A percentile compares a stretch with the other conserved stretches of the same genome.
phyloP scores from a whole-genome alignment of 1,140 invertebrate genomes.

The Brachionus rubens region DNA sequence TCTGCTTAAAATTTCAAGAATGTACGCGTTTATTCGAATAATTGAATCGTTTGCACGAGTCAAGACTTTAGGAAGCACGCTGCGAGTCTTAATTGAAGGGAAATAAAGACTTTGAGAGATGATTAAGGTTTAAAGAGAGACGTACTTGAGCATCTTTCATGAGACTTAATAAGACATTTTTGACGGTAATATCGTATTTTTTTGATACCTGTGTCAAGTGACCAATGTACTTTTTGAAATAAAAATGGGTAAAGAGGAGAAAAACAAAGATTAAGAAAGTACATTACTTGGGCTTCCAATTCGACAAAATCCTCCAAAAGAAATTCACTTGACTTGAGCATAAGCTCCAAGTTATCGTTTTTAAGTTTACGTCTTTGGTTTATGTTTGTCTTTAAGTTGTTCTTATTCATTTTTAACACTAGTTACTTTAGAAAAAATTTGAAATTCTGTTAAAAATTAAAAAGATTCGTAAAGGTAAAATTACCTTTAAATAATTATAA shows the following conservation, averaged over 20 bases:
- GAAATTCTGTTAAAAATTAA: too few species aligned
- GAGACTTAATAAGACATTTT: conserved; percentile 2
- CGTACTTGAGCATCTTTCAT: conserved; percentile 32
- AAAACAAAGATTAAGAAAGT: not conserved
- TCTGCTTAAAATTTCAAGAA: conserved; percentile 5
- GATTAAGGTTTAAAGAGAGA: too few species aligned
- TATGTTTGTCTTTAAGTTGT: not conserved
- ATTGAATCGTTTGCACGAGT: conserved; percentile 21
- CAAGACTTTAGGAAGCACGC: conserved; percentile 1
- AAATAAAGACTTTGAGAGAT: not conserved
- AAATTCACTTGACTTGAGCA: conserved; percentile 22
- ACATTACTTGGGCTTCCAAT: not conserved
- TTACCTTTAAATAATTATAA: too few species aligned
- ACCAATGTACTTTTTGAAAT: not conserved
- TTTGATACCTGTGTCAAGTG: conserved; percentile 9
- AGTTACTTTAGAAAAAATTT: too few species aligned
- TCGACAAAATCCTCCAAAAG: conserved; percentile 31
- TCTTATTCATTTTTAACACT: conserved; percentile 20
- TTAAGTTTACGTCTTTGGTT: conserved; percentile 16
- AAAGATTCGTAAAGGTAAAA: too few species aligned
- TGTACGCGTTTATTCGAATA: not conserved
- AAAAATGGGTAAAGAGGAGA: not conserved
- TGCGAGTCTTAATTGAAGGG: not conserved
- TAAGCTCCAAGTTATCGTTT: conserved; percentile 15
- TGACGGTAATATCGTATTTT: conserved; percentile 18